Evolutionary conservation across 2,113 vertebrate species (phyloP).

Genomic region (Camelus dromedarius): DNA sequence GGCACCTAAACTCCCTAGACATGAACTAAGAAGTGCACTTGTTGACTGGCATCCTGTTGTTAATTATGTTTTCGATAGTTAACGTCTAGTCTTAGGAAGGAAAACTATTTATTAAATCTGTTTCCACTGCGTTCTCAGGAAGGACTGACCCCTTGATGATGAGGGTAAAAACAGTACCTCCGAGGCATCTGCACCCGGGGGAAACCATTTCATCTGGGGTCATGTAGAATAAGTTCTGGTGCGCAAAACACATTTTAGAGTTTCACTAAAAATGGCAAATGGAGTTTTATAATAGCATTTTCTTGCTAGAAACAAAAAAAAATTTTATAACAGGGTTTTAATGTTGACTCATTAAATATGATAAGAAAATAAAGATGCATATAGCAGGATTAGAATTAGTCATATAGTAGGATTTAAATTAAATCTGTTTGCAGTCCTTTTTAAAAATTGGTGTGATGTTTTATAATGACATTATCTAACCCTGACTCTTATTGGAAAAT

Average conservation of each 20-base stretch:
- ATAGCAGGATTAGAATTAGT: slow-evolving; percentile 58
- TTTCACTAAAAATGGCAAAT: slow-evolving; percentile 80
- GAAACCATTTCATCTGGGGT: slow-evolving; percentile 51
- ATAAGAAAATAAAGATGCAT: slow-evolving; percentile 61
- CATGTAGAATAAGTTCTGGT: slow-evolving; percentile 60
- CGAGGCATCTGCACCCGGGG: slow-evolving; percentile 73
- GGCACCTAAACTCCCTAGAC: slow-evolving; percentile 81
- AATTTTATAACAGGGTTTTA: slow-evolving; percentile 39
- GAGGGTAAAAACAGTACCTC: slow-evolving; percentile 80
- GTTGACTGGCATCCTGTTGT: slow-evolving; percentile 81
- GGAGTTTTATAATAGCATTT: slow-evolving; percentile 69
- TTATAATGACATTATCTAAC: slow-evolving; percentile 64
- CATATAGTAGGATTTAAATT: slow-evolving; percentile 69
- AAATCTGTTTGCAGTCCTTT: slow-evolving; percentile 39
- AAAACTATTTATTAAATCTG: slow-evolving; percentile 83
- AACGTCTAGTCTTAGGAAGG: slow-evolving; percentile 81
- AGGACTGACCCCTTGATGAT: slow-evolving; percentile 84
- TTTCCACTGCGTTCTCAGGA: slow-evolving; percentile 84
- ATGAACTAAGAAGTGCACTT: slow-evolving; percentile 80
- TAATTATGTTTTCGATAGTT: slow-evolving; percentile 88
- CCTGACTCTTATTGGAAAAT: slow-evolving; percentile 58
- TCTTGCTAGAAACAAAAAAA: slow-evolving; percentile 50
- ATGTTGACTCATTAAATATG: slow-evolving; percentile 70
- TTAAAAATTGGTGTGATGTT: slow-evolving; percentile 49
- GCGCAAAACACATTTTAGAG: slow-evolving; percentile 77